These are phyloP conservation scores for Oncorhynchus gorbuscha DNA, from an alignment of 2,113 vertebrate genomes.

Conservation along the genomic window DNA sequence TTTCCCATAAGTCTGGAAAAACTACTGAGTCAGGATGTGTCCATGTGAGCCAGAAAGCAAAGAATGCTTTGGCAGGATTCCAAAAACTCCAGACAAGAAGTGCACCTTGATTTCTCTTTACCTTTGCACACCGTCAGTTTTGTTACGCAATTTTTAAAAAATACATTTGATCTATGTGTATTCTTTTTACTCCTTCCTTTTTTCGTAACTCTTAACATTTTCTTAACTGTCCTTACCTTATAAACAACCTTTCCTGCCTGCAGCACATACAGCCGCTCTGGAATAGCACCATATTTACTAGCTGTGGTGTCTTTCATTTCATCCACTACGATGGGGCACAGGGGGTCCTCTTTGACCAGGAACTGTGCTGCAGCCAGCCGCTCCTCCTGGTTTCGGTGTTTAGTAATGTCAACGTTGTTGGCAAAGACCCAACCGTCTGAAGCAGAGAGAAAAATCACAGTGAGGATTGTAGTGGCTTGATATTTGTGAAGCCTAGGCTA, in stretches of 20 bases:
- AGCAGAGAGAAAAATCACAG: not conserved
- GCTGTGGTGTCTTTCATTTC: conserved; percentile 80
- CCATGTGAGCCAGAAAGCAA: not conserved
- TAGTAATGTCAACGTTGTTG: conserved; percentile 86
- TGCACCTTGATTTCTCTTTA: too few relatives aligned
- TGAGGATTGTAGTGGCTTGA: not conserved
- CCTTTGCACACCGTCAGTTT: too few relatives aligned
- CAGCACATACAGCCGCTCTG: conserved; percentile 87
- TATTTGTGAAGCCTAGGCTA: too few relatives aligned
- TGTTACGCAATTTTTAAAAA: too few relatives aligned
- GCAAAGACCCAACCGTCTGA: conserved; percentile 89
- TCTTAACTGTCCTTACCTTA: conserved; percentile 73
- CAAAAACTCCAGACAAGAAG: too few relatives aligned
- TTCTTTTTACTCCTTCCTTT: too few relatives aligned
- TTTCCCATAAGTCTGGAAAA: not conserved
- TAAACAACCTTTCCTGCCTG: conserved; percentile 82
- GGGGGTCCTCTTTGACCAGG: conserved; percentile 77
- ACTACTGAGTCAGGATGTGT: not conserved
- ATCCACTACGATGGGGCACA: conserved; percentile 88
- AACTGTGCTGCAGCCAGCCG: conserved; percentile 77
- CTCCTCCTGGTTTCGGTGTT: conserved; percentile 82
- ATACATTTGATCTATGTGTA: too few relatives aligned
- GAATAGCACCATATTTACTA: conserved; percentile 81
- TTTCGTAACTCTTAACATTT: not conserved
- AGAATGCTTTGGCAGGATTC: not conserved